Base-by-base conservation (phyloP, 2,113 vertebrate genomes). In the Nematolebias whitei region DNA sequence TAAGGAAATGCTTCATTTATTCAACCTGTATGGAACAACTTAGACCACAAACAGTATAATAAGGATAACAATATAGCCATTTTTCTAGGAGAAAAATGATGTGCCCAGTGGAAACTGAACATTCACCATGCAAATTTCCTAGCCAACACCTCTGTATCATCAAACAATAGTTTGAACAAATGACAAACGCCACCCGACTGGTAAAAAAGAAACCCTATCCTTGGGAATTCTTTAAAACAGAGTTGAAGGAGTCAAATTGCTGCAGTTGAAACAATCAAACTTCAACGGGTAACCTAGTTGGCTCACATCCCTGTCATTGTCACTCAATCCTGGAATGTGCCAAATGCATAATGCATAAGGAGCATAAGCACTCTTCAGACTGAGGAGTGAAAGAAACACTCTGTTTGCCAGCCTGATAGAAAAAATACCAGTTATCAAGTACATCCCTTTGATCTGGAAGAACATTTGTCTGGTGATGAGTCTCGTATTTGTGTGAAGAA, bases 231-330 rank as follows among this genome's bases (percentile, higher is more conserved):
- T 74, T 79, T 70, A 24, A 72, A 68, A 57, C 3, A 20, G 51
- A 87, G 65, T 40, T 40, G 12, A 43, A 71, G 86, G 82, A 85
- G 77, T 87, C 80, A 43, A 66, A 80, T 87, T 80, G 54, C 79
- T 23, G 20, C 19, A 12, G 61, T 64, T 74, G 71, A 80, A 81
- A 87, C 68, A 85, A 86, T 87, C 72, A 84, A 78, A 80, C 71
- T 43, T 75, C 78, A 74, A 76, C 73, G 63, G 63, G 60, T 74
- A 61, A 40, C 75, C 71, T 40, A 66, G 61, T 83, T 80, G 85
- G 83, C 75, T 74, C 60, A 29, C 44, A 48, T 68, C 62, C 47
- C 61, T 24, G 58, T 79, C 47, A n/a, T 41, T 64, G 78, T 80
- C 69, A 80, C 54, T 53, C 64, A 70, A 62, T 79, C 72, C 73